Percentiles rank a stretch among this genome's conserved stretches.
Evolutionary conservation across 2,888 invertebrate genomes (phyloP).

Genomic region (Zaprionus obscuricornis): DNA sequence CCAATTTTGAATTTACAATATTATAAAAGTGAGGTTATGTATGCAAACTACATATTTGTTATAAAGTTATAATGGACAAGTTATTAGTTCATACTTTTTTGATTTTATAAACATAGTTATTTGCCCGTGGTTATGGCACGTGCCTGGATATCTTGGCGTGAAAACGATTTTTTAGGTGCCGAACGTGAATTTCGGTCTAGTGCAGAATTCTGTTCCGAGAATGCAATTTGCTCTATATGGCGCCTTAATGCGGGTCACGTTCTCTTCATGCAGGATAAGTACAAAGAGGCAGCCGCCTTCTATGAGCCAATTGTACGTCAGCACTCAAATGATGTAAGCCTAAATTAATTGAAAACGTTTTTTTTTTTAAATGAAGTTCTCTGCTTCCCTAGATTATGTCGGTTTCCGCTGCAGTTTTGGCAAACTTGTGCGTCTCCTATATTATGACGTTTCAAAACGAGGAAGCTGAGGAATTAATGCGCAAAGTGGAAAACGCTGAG

Average conservation of each 20-base stretch:
- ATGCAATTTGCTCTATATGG: constrained; percentile 91
- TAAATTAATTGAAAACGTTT: not conserved
- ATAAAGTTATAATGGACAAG: too few relatives aligned
- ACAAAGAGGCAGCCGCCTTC: constrained; percentile 98
- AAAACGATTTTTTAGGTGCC: constrained; percentile 97
- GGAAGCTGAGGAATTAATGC: constrained; percentile 99
- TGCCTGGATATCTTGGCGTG: constrained; percentile 99
- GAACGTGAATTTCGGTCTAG: constrained; percentile 98
- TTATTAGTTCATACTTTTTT: too few relatives aligned
- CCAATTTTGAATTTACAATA: too few relatives aligned
- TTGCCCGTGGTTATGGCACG: constrained; percentile 99
- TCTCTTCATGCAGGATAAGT: constrained; percentile 99
- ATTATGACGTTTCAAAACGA: constrained; percentile 99
- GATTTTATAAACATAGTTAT: constrained; percentile 85
- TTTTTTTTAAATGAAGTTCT: not conserved
- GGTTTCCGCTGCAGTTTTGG: constrained; percentile 98
- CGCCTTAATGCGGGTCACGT: constrained; percentile 99
- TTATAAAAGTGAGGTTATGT: too few relatives aligned
- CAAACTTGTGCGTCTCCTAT: constrained; percentile 99
- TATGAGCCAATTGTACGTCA: constrained; percentile 99
- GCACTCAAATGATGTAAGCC: constrained; percentile 91
- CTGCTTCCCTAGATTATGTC: constrained; percentile 88
- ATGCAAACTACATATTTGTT: too few relatives aligned
- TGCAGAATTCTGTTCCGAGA: constrained; percentile 98
- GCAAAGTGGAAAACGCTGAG: constrained; percentile 99